Base-by-base conservation (phyloP, 2,797 vertebrate genomes). In the Hippopotamyrus pictus region DNA sequence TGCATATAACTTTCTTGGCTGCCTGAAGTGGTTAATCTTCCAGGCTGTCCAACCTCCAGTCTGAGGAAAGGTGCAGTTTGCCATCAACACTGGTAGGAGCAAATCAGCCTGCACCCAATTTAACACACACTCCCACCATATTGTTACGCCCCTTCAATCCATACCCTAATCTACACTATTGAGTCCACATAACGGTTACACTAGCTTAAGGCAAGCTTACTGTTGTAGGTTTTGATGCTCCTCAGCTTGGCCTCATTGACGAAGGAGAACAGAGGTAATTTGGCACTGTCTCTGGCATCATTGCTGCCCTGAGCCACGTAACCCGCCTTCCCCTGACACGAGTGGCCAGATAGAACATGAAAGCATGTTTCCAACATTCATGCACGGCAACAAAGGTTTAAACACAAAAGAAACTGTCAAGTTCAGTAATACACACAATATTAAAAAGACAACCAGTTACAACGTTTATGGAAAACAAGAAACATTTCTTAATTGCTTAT, bases 211-310 rank as follows among this genome's bases (percentile, higher is more conserved):
- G 11, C 3, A 14, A 84, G 46, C 93, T 95, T 90, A 97, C 96
- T 90, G 90, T 94, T 91, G 90, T 94, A 95, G 8, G 97, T 97
- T 89, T 95, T 95, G 33, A 89, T 93, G 90, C 91, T 95, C 5
- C 73, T 93, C 86, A 97, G 92, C 88, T 92, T 95, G 88, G 51
- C 90, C 89, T 97, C 96, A 14, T 96, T 94, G 0, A 97, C 95
- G 0, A 88, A 92, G 91, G 95, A 95, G 92, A 98, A 98, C 5
- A 97, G 94, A 22, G 94, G 95, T 73, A 90, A 93, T 0, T 93
- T 90, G 84, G 97, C 96, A 0, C 92, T 93, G 92, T 97, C 97
- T 48, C 44, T 92, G 0, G 93, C 95, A 19, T 91, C 89, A n/a
- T 88, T 92, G 91, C 92, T 96, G 50, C 96, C 96, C 22, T 91